Conservation (phyloP, 2,888 invertebrate genomes). For the Merodon equestris region DNA sequence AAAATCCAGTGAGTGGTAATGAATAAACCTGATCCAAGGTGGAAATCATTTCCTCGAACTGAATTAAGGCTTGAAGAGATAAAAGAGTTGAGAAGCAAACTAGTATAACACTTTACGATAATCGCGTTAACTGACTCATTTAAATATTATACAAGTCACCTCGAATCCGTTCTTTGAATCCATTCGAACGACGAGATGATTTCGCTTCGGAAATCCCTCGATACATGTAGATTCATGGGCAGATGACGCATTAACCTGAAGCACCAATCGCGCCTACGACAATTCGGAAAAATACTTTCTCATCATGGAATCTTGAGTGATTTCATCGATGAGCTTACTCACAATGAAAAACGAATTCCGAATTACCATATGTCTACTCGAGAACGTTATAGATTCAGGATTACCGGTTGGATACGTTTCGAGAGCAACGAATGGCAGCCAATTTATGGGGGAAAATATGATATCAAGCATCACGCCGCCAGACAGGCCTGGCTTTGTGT, state of each 20-base stretch:
- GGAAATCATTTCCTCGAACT: too few relatives aligned
- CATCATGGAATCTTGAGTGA: not conserved
- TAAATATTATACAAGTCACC: too few relatives aligned
- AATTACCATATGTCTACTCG: too few relatives aligned
- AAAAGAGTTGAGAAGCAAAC: too few relatives aligned
- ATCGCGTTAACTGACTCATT: too few relatives aligned
- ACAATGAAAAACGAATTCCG: not conserved
- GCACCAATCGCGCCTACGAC: constrained; percentile 6
- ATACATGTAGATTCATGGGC: not conserved
- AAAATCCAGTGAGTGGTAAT: too few relatives aligned
- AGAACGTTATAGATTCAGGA: too few relatives aligned
- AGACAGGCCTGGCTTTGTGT: constrained; percentile 10
- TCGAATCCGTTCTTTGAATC: not conserved
- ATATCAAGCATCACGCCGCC: constrained; percentile 16
- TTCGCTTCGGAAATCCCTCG: constrained; percentile 28
- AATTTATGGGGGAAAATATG: constrained; percentile 22
- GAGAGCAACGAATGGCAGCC: constrained; percentile 17
- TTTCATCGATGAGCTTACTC: constrained; percentile 9
- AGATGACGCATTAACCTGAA: constrained; percentile 18
- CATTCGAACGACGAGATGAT: not conserved
- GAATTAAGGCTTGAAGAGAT: too few relatives aligned
- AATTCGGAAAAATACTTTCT: constrained; percentile 23
- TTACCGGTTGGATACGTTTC: constrained; percentile 21
- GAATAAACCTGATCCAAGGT: too few relatives aligned
- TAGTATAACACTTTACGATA: too few relatives aligned